Conservation (phyloP, 2,888 invertebrate species). For the Coleophora flavipennella region DNA sequence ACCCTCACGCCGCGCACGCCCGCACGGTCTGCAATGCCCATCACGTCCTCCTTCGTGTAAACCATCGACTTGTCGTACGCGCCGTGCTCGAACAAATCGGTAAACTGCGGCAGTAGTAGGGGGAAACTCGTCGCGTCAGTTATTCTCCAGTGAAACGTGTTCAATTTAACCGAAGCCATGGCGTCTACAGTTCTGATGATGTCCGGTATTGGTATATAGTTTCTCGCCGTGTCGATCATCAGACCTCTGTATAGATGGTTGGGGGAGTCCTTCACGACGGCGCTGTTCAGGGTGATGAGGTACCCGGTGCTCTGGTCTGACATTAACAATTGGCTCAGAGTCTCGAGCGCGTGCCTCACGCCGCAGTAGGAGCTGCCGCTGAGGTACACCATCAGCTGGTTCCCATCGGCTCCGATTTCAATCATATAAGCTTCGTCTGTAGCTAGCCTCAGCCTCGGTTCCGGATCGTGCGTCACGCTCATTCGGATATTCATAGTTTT, state of each 20-base stretch:
- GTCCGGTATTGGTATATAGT: constrained; percentile 83
- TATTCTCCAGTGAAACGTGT: constrained; percentile 93
- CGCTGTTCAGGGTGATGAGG: constrained; percentile 75
- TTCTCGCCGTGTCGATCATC: constrained; percentile 91
- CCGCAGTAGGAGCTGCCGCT: constrained; percentile 79
- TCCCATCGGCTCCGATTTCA: constrained; percentile 52
- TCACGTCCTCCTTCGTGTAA: constrained; percentile 78
- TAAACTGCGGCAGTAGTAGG: constrained; percentile 78
- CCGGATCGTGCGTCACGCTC: constrained; percentile 64
- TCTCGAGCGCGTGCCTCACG: constrained; percentile 81
- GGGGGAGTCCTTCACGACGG: constrained; percentile 82
- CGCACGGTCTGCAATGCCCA: constrained; percentile 82
- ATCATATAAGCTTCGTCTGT: constrained; percentile 82
- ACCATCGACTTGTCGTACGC: constrained; percentile 83
- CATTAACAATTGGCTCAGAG: constrained; percentile 81
- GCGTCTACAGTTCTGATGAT: constrained; percentile 83
- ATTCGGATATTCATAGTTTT: constrained; percentile 48
- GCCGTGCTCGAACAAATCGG: constrained; percentile 83
- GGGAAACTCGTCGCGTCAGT: constrained; percentile 93
- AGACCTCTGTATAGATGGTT: constrained; percentile 84
- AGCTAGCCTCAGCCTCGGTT: constrained; percentile 72
- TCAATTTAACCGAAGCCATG: constrained; percentile 90
- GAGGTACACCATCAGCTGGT: constrained; percentile 59
- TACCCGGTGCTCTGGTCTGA: constrained; percentile 76
- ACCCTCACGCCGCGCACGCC: constrained; percentile 85